These are phyloP conservation scores for Cryptoleucopteryx plumbea DNA, from an alignment of 2,113 vertebrate genomes.

Conservation along the genomic window DNA sequence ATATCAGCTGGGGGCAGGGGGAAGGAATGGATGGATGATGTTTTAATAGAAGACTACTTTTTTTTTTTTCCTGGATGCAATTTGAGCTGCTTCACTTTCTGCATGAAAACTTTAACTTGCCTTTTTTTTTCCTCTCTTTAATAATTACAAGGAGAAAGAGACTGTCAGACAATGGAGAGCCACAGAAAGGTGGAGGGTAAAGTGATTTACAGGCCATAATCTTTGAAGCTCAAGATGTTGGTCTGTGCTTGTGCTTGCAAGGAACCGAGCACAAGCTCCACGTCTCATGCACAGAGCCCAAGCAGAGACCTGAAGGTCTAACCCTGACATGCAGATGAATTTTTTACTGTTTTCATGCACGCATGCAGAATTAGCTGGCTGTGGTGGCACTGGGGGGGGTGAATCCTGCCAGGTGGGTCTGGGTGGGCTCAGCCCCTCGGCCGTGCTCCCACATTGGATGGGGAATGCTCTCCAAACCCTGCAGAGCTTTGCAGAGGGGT, in stretches of 20 bases:
- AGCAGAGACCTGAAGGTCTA: not conserved
- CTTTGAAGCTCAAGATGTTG: not conserved
- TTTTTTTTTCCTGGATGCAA: not conserved
- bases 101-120: not conserved
- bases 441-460: fast-evolving
- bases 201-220: not conserved
- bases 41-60: not conserved
- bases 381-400: not conserved
- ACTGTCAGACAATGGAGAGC: not conserved
- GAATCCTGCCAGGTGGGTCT: not conserved
- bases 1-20: constrained; percentile 15
- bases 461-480: not conserved
- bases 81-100: constrained; percentile 34
- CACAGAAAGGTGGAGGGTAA: not conserved
- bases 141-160: not conserved
- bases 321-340: not conserved
- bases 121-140: not conserved
- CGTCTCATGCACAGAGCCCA: not conserved
- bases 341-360: not conserved
- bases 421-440: not conserved
- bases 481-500: not conserved
- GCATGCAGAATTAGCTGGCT: not conserved
- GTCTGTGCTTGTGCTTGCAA: not conserved
- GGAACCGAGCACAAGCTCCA: not conserved
- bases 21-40: not conserved